Base-by-base conservation (phyloP, 2,797 vertebrate genomes). In the Petrocephalus sullivani region DNA sequence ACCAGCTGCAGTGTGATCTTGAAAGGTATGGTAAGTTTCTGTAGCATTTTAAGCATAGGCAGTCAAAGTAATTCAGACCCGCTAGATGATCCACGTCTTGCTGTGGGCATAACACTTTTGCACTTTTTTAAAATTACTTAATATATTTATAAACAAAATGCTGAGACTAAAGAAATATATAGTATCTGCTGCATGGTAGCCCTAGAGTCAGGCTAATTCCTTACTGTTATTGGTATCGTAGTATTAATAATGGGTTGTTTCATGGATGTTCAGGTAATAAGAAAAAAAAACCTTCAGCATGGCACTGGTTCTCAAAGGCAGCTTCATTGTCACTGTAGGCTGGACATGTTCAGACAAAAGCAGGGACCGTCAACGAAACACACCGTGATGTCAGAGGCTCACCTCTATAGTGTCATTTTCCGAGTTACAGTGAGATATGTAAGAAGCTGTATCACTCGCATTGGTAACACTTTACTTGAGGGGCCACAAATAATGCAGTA, bases 151-250 rank as follows among this genome's bases (percentile, higher is more conserved):
- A 33, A 60, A 46, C 9, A 75, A 87, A 57, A 41, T 87, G 23
- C n/a, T 49, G 56, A 78, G 71, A 60, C 54, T 61, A 21, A 78
- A 12, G 21, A 58, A 49, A 82, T 21, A 81, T 58, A 51, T 81
- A 56, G 54, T 88, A 37, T 88, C 33, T 82, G 33, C 41, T 64
- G 75, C 57, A 75, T 78, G 78, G 53, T 46, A 88, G 37, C 41
- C 54, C 16, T 57, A 54, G 33, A 46, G 37, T 53, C 58, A 37
- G 23, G 49, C 64, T 87, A 23, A 75, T 81, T 57, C 21, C 58
- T 28, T 57, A 9, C 19, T 81, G 54, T 49, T 82, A 28, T 88
- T 41, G 54, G 14, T 56, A 51, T 16, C 37, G 23, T 41, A 78
- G 14, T 46, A 37, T 86, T 41, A 60, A 58, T 37, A 61, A 41